phyloP scores from a whole-genome alignment of 1,140 invertebrate species.

The Hetaerina americana region DNA sequence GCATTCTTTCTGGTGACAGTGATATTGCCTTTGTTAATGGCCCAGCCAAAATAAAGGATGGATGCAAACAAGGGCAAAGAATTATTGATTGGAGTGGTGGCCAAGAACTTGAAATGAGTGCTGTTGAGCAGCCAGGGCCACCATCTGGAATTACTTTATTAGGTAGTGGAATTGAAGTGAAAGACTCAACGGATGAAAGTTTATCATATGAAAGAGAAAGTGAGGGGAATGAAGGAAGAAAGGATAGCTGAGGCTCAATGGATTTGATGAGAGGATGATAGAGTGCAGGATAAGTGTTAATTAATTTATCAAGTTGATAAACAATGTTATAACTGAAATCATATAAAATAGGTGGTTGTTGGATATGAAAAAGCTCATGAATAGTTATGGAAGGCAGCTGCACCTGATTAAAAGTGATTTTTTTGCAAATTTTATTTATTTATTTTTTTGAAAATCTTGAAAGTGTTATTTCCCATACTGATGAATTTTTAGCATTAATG shows the following conservation, averaged over 20 bases:
- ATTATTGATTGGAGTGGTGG: neutral
- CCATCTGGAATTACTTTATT: neutral
- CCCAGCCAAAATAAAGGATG: neutral
- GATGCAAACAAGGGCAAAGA: neutral
- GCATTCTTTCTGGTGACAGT: neutral
- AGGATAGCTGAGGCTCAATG: neutral
- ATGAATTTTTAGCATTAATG: neutral
- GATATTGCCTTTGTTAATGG: neutral
- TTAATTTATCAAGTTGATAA: neutral
- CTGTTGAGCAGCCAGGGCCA: neutral
- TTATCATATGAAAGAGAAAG: neutral
- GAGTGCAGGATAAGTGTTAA: neutral
- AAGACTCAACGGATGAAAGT: neutral
- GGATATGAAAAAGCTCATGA: neutral
- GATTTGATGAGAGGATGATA: neutral
- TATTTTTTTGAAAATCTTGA: neutral
- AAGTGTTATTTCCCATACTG: neutral
- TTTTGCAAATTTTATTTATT: slow-evolving; percentile 1
- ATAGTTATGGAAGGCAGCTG: neutral
- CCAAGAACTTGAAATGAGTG: neutral
- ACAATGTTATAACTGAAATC: no score
- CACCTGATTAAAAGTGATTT: neutral
- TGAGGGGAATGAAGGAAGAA: neutral
- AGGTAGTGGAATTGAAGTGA: neutral
- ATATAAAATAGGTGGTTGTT: no score